These are phyloP conservation scores for Neotoma lepida DNA, from an alignment of 2,113 vertebrate species.

Conservation along the genomic window DNA sequence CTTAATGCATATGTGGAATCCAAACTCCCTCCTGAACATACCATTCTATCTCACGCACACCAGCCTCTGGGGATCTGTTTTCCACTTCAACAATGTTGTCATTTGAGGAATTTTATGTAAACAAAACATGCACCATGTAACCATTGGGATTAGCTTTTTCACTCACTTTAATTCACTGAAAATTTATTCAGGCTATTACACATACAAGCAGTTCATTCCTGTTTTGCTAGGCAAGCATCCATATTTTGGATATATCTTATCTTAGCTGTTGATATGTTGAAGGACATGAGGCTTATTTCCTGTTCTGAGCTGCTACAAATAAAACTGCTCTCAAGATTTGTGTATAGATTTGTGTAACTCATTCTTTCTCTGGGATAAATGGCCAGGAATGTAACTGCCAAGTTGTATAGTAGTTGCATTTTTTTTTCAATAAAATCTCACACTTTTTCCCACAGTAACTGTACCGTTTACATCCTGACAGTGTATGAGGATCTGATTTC, in stretches of 20 bases:
- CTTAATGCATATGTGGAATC: neutral
- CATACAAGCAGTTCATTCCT: neutral
- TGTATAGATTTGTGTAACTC: neutral
- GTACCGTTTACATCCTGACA: neutral
- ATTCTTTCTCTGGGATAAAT: neutral
- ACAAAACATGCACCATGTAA: neutral
- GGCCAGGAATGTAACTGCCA: neutral
- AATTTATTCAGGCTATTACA: neutral
- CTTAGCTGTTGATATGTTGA: neutral
- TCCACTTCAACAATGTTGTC: neutral
- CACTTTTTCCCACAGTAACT: neutral
- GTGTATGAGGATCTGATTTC: neutral
- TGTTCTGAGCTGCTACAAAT: neutral
- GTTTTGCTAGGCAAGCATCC: neutral
- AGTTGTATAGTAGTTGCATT: neutral
- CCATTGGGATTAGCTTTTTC: conserved; percentile 4
- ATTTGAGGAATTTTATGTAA: conserved; percentile 36
- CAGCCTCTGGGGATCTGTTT: neutral
- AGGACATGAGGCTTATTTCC: neutral
- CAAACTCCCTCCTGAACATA: neutral
- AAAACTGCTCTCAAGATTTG: neutral
- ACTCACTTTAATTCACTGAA: neutral
- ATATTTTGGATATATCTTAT: neutral
- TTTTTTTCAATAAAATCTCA: conserved; percentile 8
- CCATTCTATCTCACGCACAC: neutral